phyloP scores from a whole-genome alignment of 2,113 vertebrate genomes.

The Leptodactylus fuscus region DNA sequence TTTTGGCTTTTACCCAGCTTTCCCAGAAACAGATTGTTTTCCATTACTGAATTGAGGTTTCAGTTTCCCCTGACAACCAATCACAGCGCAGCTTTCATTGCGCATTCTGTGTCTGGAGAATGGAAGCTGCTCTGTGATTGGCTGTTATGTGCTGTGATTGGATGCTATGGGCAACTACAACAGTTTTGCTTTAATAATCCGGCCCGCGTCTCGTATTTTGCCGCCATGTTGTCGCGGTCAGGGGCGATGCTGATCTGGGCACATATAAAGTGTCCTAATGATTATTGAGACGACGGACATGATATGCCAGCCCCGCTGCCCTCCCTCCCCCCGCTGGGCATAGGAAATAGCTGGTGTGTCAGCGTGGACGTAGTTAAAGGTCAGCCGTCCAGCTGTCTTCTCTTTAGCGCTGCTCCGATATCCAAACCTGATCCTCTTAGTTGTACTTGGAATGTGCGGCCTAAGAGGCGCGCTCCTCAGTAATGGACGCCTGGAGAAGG shows the following conservation, averaged over 20 bases:
- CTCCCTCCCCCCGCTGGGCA: background rate
- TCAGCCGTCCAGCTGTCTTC: constrained; percentile 36
- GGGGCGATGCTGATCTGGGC: background rate
- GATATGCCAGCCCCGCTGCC: too few species aligned
- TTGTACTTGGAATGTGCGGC: constrained; percentile 39
- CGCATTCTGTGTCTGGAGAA: too few species aligned
- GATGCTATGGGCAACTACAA: too few species aligned
- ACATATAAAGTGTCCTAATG: background rate
- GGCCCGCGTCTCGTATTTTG: background rate
- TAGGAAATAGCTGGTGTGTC: constrained; percentile 19
- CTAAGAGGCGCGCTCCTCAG: background rate
- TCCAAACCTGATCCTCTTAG: constrained; percentile 37
- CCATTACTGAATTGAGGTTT: too few species aligned
- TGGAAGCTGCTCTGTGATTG: too few species aligned
- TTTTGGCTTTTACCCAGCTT: background rate
- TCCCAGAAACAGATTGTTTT: background rate
- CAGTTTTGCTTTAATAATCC: too few species aligned
- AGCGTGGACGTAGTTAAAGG: constrained; percentile 31
- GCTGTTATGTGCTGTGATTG: too few species aligned
- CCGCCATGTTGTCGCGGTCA: too few species aligned
- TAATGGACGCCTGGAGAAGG: constrained; percentile 22
- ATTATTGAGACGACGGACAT: background rate
- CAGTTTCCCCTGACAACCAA: too few species aligned
- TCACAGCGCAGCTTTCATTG: too few species aligned
- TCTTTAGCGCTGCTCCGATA: background rate